phyloP scores from a whole-genome alignment of 2,797 vertebrate species.

The Propithecus perrieri region DNA sequence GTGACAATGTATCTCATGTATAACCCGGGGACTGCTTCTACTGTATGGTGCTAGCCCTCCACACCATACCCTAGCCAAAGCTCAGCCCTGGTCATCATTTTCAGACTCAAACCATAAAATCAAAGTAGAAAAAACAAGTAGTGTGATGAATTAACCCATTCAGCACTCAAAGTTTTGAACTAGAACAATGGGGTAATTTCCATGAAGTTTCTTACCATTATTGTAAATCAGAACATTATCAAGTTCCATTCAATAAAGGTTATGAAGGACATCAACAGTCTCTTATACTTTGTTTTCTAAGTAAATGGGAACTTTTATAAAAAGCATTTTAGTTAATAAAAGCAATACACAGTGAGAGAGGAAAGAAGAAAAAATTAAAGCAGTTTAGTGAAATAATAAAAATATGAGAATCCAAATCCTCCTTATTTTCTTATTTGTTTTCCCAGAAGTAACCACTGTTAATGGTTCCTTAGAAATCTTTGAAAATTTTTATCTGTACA shows the following conservation, averaged over 20 bases:
- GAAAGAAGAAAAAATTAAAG: neutral
- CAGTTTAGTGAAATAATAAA: neutral
- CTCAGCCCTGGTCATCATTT: neutral
- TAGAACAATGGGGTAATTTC: neutral
- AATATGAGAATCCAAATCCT: neutral
- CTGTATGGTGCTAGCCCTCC: neutral
- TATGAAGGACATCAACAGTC: neutral
- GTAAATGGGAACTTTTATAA: neutral
- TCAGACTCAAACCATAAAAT: neutral
- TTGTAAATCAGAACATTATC: neutral
- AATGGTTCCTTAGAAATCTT: neutral
- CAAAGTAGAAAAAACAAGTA: neutral
- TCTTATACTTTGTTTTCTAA: neutral
- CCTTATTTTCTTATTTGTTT: neutral
- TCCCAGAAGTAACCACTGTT: neutral
- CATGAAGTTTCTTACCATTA: neutral
- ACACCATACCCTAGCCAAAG: neutral
- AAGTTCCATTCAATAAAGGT: slow-evolving; percentile 24
- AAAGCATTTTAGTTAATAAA: neutral
- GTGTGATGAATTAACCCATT: neutral
- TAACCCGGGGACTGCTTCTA: neutral
- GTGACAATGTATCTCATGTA: neutral
- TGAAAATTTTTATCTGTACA: neutral
- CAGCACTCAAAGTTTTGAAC: neutral
- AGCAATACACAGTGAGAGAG: neutral